Base-by-base conservation (phyloP, 1,140 invertebrate genomes). In the Listronotus bonariensis region DNA sequence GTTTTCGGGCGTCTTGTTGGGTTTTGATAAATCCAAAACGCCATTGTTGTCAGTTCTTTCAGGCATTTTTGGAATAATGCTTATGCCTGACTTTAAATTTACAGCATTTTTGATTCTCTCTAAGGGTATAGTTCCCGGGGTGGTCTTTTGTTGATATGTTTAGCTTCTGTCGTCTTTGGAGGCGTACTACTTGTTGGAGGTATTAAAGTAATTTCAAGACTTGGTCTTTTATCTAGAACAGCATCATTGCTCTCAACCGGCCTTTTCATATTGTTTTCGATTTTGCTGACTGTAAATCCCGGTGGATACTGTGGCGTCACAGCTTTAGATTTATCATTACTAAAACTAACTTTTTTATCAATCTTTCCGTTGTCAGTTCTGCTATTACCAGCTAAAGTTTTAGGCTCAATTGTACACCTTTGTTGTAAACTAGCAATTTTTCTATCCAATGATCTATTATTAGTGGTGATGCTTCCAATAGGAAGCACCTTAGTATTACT, bases 201-300 rank as follows among this genome's bases (percentile, higher is more conserved):
- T 20, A 78, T 77, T 31, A 78, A 54, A 14, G 77, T 78, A 11
- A 77, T 78, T 67, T 78, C 77, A 14, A 78, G 64, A 64, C 73
- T 76, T n/a, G 77, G 77, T 20, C 76, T 31, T 52, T 78, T 77
- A 63, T 77, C 75, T 36, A 70, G 46, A 3, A 26, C 42, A 12
- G 20, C 41, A 2, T 68, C 56, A 38, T 54, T 51, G 14, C 59
- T 51, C 14, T 77, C 76, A 3, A 51, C 36, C 64, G 73, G 76
- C 20, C 74, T 59, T 59, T 77, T 77, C 3, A 62, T 54, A 15
- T 73, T 74, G 38, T 51, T 67, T 61, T 78, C 77, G 10, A 78
- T 67, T 70, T 78, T 78, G 40, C 75, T 77, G 0, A 78, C 77
- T 0, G 77, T 78, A 40, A 78, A 78, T 18, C 76, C 75, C 4